Evolutionary conservation across 1,140 invertebrate species (phyloP).

Genomic region (Trichomalopsis sarcophagae): DNA sequence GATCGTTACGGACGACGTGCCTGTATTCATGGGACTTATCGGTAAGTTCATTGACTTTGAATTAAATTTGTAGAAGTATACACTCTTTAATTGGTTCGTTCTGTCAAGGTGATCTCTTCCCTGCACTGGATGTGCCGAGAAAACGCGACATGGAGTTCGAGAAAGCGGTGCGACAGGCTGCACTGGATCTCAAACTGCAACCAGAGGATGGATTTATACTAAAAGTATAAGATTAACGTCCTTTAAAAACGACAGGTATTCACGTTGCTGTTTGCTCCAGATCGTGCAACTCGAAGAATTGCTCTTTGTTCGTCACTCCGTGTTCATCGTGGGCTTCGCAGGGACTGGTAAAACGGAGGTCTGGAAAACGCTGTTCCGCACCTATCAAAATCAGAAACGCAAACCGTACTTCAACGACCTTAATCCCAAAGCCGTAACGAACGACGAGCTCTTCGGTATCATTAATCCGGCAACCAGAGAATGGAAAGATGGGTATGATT

Average conservation of each 20-base stretch:
- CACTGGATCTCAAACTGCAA: constrained; percentile 89
- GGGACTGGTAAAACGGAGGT: constrained; percentile 95
- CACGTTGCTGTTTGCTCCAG: constrained; percentile 66
- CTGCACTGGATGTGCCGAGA: constrained; percentile 90
- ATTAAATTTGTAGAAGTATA: background rate
- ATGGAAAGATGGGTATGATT: constrained; percentile 91
- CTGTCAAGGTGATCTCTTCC: constrained; percentile 85
- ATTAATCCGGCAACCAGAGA: constrained; percentile 96
- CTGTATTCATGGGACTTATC: constrained; percentile 94
- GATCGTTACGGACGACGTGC: constrained; percentile 92
- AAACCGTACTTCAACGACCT: constrained; percentile 93
- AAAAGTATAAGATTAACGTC: constrained; percentile 74
- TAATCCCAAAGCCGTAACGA: constrained; percentile 96
- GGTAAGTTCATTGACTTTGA: constrained; percentile 62
- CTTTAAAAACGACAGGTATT: background rate
- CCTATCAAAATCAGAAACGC: constrained; percentile 86
- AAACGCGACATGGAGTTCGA: constrained; percentile 91
- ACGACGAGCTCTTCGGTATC: constrained; percentile 96
- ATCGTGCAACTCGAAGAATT: constrained; percentile 94
- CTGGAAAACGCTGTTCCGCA: constrained; percentile 92
- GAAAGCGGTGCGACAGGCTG: constrained; percentile 83
- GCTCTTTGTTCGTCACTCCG: constrained; percentile 94
- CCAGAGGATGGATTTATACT: constrained; percentile 93
- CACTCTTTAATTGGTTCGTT: background rate
- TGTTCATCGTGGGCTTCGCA: constrained; percentile 94